Conservation (phyloP, 2,113 vertebrate species). For the Cynocephalus volans region DNA sequence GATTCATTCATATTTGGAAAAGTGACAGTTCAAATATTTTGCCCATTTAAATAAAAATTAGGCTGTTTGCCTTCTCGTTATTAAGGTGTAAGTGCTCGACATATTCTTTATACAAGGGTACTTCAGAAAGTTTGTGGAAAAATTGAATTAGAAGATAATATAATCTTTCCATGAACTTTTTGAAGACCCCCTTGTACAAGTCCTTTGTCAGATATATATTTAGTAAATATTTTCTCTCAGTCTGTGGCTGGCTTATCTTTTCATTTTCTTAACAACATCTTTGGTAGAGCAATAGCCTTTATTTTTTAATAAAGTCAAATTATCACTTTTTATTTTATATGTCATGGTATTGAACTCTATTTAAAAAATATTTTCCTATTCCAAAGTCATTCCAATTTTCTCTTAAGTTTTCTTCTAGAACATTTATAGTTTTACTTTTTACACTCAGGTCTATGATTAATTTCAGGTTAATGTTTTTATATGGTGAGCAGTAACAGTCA, state of each 20-base stretch:
- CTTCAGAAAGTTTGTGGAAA: too few species aligned
- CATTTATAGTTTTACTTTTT: slow-evolving; percentile 1
- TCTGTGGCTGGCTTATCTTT: background rate
- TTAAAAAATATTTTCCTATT: slow-evolving; percentile 40
- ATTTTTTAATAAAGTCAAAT: background rate
- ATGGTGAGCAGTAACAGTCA: background rate
- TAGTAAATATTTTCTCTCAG: background rate
- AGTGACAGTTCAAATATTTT: background rate
- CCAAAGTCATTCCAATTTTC: background rate
- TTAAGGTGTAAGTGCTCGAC: background rate
- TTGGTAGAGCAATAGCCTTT: background rate
- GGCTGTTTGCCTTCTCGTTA: background rate
- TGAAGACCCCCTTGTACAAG: background rate
- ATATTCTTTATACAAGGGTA: background rate
- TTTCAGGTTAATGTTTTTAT: slow-evolving; percentile 31
- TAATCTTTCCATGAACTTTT: too few species aligned
- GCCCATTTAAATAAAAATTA: background rate
- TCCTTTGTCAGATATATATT: background rate
- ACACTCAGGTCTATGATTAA: background rate
- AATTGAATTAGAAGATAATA: too few species aligned
- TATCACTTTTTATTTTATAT: slow-evolving; percentile 3
- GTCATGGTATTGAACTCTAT: background rate
- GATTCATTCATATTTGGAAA: slow-evolving; percentile 47
- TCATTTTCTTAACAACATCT: background rate
- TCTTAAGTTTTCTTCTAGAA: slow-evolving; percentile 23